Percentiles rank a stretch among this genome's conserved stretches.
These are phyloP conservation scores for Ictalurus punctatus DNA, from an alignment of 2,113 vertebrate species.

Conservation along the genomic window DNA sequence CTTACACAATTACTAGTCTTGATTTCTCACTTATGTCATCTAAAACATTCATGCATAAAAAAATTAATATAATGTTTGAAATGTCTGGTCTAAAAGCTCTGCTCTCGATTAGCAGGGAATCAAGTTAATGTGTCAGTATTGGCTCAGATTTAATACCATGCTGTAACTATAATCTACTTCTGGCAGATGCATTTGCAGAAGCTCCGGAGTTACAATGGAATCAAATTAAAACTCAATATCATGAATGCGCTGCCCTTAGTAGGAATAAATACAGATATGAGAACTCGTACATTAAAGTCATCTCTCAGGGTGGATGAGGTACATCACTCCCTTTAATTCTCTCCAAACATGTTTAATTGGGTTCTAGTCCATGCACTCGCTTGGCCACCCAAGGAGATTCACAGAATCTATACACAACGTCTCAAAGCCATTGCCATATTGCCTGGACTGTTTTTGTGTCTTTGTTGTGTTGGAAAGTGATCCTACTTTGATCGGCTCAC, in stretches of 20 bases:
- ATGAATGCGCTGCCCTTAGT: not conserved
- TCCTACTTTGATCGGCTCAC: too few relatives aligned
- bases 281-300: not conserved
- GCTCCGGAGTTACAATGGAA: not conserved
- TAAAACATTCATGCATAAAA: too few relatives aligned
- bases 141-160: not conserved
- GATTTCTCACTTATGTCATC: too few relatives aligned
- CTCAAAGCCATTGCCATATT: not conserved
- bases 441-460: not conserved
- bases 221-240: slow-evolving; percentile 16
- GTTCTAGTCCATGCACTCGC: not conserved
- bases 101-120: not conserved
- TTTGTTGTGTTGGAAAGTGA: too few relatives aligned
- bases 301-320: not conserved
- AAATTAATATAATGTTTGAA: too few relatives aligned
- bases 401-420: not conserved
- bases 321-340: not conserved
- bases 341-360: not conserved
- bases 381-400: not conserved
- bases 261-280: slow-evolving; percentile 25
- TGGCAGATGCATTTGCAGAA: slow-evolving; percentile 3
- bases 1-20: too few relatives aligned
- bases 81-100: not conserved
- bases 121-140: too few relatives aligned
- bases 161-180: not conserved